phyloP scores from a whole-genome alignment of 2,888 invertebrate species.

The Cheilosia urbana region DNA sequence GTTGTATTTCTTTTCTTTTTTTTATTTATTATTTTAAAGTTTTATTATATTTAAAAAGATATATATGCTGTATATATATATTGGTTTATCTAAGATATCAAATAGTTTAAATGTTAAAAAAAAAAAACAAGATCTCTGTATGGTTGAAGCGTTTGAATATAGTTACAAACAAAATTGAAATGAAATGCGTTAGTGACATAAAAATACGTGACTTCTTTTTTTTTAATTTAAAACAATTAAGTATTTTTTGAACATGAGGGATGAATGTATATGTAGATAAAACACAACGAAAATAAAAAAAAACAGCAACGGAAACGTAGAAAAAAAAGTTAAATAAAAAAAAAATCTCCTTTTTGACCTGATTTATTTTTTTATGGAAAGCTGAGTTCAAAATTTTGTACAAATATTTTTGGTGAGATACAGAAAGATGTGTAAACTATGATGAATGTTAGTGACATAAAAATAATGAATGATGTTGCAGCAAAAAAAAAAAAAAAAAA shows the following conservation, averaged over 20 bases:
- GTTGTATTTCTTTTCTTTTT: slow-evolving; percentile 42
- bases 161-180: not conserved
- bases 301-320: slow-evolving; percentile 19
- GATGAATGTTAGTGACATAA: slow-evolving; percentile 52
- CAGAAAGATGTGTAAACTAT: slow-evolving; percentile 51
- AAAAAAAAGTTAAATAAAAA: not conserved
- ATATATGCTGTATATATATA: slow-evolving; percentile 42
- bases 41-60: slow-evolving; percentile 51
- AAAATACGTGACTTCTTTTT: not conserved
- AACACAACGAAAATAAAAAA: slow-evolving; percentile 21
- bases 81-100: slow-evolving; percentile 40
- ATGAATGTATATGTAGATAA: slow-evolving; percentile 25
- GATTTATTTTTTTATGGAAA: slow-evolving; percentile 41
- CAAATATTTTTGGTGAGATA: slow-evolving; percentile 43
- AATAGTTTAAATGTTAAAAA: slow-evolving; percentile 30
- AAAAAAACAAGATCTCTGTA: slow-evolving; percentile 12
- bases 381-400: slow-evolving; percentile 41
- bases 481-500: not conserved
- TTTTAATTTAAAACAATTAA: slow-evolving; percentile 26
- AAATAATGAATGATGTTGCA: slow-evolving; percentile 44
- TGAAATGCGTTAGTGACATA: slow-evolving; percentile 48
- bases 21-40: slow-evolving; percentile 47
- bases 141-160: slow-evolving; percentile 29
- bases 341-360: slow-evolving; percentile 65
- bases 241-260: slow-evolving; percentile 13